Percentiles rank a stretch among this genome's conserved stretches.
Evolutionary conservation across 2,113 vertebrate genomes (phyloP).

Genomic region (Zonotrichia leucophrys): DNA sequence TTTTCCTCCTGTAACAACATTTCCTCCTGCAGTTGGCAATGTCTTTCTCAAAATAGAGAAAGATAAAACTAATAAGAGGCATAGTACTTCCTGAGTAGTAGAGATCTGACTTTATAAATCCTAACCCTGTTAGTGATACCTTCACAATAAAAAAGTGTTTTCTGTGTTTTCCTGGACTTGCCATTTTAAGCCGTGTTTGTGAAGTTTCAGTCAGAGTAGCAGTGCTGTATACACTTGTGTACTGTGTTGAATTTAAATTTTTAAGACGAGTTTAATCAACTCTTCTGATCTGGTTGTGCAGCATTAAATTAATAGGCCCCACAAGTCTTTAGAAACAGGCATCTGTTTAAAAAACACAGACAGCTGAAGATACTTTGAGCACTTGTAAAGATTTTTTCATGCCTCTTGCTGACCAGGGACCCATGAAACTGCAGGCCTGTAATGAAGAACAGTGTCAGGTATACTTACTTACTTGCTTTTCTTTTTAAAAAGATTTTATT

Average conservation of each 20-base stretch:
- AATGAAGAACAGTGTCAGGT: conserved; percentile 1
- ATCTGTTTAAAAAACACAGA: background rate
- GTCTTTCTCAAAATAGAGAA: background rate
- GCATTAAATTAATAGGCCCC: background rate
- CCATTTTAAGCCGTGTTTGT: background rate
- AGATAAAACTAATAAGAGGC: background rate
- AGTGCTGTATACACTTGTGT: background rate
- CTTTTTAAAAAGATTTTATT: conserved; percentile 35
- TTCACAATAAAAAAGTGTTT: background rate
- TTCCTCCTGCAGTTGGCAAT: background rate
- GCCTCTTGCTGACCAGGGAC: background rate
- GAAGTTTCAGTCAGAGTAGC: background rate
- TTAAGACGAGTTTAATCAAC: background rate
- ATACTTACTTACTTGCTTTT: background rate
- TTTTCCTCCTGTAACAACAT: background rate
- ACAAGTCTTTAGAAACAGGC: background rate
- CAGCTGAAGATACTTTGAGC: background rate
- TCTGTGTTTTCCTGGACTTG: background rate
- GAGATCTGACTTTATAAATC: background rate
- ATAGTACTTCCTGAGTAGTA: background rate
- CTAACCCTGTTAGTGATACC: background rate
- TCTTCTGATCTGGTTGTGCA: background rate
- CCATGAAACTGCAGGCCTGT: background rate
- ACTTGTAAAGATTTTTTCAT: conserved; percentile 26
- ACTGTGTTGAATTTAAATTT: background rate